phyloP scores from a whole-genome alignment of 2,113 vertebrate species.

The Haliaeetus leucogaster region DNA sequence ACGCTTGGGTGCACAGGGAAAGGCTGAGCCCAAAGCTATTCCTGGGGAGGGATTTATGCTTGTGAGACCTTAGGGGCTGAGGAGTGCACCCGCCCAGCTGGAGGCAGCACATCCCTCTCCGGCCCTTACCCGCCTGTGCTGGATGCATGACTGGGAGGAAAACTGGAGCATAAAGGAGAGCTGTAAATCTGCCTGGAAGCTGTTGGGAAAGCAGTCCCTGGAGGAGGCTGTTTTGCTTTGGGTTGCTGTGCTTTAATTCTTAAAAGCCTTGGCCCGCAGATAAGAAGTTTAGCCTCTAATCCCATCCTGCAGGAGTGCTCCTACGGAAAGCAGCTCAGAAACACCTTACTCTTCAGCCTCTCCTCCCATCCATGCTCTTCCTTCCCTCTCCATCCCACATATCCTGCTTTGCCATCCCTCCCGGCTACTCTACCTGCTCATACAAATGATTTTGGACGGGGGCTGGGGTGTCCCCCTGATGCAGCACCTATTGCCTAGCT shows the following conservation, averaged over 20 bases:
- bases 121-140: not conserved
- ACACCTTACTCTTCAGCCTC: not conserved
- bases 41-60: not conserved
- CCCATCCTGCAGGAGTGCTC: not conserved
- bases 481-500: not conserved
- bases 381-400: not conserved
- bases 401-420: not conserved
- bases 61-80: not conserved
- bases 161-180: not conserved
- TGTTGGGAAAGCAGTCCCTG: not conserved
- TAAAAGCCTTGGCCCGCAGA: constrained; percentile 42
- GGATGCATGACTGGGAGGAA: constrained; percentile 3
- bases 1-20: accelerated
- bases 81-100: not conserved
- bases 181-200: constrained; percentile 37
- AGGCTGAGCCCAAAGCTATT: not conserved
- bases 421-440: not conserved
- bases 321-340: not conserved
- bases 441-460: not conserved
- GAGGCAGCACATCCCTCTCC: not conserved
- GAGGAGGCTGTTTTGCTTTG: not conserved
- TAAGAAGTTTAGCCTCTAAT: constrained; percentile 46
- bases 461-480: not conserved
- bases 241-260: constrained; percentile 22
- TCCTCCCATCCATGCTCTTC: not conserved